Conservation (phyloP, 2,113 vertebrate species). For the Labeo catla region DNA sequence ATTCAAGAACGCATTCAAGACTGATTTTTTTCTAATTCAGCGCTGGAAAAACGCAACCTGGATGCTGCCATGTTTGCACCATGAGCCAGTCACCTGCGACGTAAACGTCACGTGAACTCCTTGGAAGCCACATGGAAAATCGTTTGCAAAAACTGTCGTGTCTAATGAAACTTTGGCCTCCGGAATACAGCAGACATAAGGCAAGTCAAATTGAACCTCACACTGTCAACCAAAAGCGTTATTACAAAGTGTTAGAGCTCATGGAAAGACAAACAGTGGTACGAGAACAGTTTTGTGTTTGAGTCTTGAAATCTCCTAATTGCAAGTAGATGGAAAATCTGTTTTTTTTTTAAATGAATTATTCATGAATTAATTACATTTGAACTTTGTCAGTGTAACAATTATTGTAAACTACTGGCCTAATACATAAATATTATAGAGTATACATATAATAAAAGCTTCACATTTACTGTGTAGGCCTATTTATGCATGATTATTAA, state of each 20-base stretch:
- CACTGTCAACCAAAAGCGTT: neutral
- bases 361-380: slow-evolving; percentile 24
- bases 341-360: neutral
- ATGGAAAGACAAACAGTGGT: neutral
- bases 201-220: neutral
- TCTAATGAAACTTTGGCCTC: neutral
- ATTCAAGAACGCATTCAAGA: too few species aligned
- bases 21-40: too few species aligned
- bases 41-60: neutral
- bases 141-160: too few species aligned
- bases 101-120: neutral
- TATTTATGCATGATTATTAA: slow-evolving; percentile 49
- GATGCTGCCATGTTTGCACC: neutral
- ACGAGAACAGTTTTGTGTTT: neutral
- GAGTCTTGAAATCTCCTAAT: neutral
- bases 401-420: slow-evolving; percentile 15
- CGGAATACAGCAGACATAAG: neutral
- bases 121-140: neutral
- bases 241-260: neutral
- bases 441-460: slow-evolving; percentile 10
- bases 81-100: neutral
- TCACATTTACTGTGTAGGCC: neutral
- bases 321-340: neutral
- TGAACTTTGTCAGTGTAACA: slow-evolving; percentile 19
- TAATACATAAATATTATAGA: slow-evolving; percentile 14